Evolutionary conservation across 2,113 vertebrate species (phyloP).

Genomic region (Eublepharis macularius): DNA sequence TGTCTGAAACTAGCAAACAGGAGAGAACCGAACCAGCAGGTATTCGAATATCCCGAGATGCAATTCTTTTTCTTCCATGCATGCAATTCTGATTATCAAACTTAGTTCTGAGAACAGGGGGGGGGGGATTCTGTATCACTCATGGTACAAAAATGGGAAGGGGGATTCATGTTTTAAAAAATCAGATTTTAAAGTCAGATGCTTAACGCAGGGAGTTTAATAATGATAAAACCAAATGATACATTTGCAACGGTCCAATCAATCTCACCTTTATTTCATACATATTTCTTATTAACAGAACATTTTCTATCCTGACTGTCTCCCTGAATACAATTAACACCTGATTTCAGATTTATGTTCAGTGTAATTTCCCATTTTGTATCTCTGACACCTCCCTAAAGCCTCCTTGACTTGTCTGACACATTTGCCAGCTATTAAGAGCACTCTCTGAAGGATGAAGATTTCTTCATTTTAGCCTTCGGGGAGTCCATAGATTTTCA

Average conservation of each 20-base stretch:
- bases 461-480: slow-evolving; percentile 27
- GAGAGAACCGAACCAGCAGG: too few relatives aligned
- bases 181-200: slow-evolving; percentile 18
- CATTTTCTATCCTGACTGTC: slow-evolving; percentile 10
- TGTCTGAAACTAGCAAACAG: too few relatives aligned
- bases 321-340: slow-evolving; percentile 57
- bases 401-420: slow-evolving; percentile 50
- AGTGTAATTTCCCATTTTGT: slow-evolving; percentile 38
- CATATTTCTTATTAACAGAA: slow-evolving; percentile 28
- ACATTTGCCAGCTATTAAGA: slow-evolving; percentile 35
- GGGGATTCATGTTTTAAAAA: neutral
- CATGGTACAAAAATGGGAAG: neutral
- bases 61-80: too few relatives aligned
- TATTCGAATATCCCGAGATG: too few relatives aligned
- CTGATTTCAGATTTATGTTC: slow-evolving; percentile 29
- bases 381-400: slow-evolving; percentile 47
- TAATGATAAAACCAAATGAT: neutral
- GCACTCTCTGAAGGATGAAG: slow-evolving; percentile 12
- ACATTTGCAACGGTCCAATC: slow-evolving; percentile 8
- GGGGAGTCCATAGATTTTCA: slow-evolving; percentile 32
- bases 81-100: neutral
- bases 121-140: neutral
- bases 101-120: neutral
- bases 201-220: slow-evolving; percentile 16
- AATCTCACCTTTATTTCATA: slow-evolving; percentile 13